Conservation (phyloP, 2,797 vertebrate genomes). For the Sphenodon punctatus region DNA sequence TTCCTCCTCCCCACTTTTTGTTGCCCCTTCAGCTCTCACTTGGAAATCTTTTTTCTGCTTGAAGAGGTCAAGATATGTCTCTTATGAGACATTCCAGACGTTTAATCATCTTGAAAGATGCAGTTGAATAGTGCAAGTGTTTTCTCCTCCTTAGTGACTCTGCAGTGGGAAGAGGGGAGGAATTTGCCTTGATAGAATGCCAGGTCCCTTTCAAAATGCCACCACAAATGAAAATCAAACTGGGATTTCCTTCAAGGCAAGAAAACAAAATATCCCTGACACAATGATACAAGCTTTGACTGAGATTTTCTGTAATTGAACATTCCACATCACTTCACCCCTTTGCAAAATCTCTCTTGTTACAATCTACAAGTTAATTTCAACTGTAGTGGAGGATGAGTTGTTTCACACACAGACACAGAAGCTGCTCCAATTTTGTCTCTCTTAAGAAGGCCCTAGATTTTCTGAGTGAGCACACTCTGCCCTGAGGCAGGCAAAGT, state of each 20-base stretch:
- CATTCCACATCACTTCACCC: conserved; percentile 38
- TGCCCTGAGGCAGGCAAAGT: neutral
- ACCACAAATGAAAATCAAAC: neutral
- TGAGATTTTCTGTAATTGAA: conserved; percentile 18
- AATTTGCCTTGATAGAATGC: neutral
- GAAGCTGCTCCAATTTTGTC: neutral
- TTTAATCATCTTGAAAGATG: neutral
- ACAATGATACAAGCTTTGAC: neutral
- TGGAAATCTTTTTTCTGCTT: neutral
- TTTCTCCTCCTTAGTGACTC: neutral
- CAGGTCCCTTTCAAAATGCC: neutral
- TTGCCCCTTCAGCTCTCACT: neutral
- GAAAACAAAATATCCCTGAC: neutral
- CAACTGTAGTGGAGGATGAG: neutral
- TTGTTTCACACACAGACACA: neutral
- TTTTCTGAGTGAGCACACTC: neutral
- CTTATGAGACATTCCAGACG: neutral
- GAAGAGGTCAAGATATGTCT: neutral
- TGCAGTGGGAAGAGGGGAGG: neutral
- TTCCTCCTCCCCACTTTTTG: neutral
- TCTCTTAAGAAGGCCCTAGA: neutral
- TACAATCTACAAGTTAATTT: conserved; percentile 6
- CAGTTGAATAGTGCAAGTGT: fast-evolving
- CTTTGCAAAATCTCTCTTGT: conserved; percentile 1
- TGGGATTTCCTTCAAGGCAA: conserved; percentile 4